Evolutionary conservation across 1,140 invertebrate genomes (phyloP), one percentile per base, ranked within the genome.

Genomic region (Drosophila trapezifrons): DNA sequence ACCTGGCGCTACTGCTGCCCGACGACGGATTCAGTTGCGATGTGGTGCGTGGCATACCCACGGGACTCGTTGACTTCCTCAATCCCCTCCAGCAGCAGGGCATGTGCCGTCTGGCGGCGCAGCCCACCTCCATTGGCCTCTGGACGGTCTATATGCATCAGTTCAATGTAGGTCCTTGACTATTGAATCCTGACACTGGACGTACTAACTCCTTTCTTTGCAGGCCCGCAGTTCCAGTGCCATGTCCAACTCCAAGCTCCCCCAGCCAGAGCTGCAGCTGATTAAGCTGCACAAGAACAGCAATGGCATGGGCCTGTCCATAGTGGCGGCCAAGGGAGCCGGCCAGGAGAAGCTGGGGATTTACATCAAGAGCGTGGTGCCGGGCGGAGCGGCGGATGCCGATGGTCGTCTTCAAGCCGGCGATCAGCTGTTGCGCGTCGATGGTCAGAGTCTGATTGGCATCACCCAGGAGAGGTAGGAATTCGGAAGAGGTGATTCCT

Each of bases 11-110:
- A 57, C 93, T 99, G 6, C 93, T 99, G 13, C 99, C 99, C 0
- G 98, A 99, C 90, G 98, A 99, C 93, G 98, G 98, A 13, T 99
- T 99, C 93, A 98, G 98, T 86, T 98, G 98, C 93, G 98, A 99
- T 93, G 97, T 99, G 42, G 97, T 98, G 47, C 93, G 96, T 54
- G 98, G 98, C 35, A 95, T 98, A 47, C 98, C 98, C 18, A 95
- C 96, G n/a, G 98, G 97, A 7, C 93, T 99, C 22, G 95, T 96
- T 1, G 98, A 99, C 91, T 99, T 99, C 91, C 93, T 99, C 22
- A 95, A 96, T 57, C 97, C 97, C 3, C 93, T 99, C 20, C 96
- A 98, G 91, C 95, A 96, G 49, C 95, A 96, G 47, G 97, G 97
- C 8, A 94, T 99, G 29, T 99, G 98, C 91, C 94, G 97, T 4